Evolutionary conservation across 2,113 vertebrate genomes (phyloP).

Genomic region (Lepisosteus osseus): DNA sequence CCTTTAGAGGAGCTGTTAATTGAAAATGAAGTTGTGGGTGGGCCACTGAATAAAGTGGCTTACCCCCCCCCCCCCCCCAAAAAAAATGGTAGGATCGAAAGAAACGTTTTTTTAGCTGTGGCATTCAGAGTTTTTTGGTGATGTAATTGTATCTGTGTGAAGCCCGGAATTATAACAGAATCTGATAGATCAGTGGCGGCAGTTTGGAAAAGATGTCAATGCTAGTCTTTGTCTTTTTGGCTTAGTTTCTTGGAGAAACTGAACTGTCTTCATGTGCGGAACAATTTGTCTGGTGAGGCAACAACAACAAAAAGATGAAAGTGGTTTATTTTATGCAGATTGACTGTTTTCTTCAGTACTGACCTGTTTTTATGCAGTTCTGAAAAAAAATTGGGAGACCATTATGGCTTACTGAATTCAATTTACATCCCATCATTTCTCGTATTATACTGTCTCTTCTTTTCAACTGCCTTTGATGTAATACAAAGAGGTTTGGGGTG

Average conservation of each 20-base stretch:
- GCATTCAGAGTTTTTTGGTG: not conserved
- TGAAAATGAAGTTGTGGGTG: constrained; percentile 72
- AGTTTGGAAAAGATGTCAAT: not conserved
- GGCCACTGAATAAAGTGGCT: constrained; percentile 33
- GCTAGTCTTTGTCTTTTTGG: not conserved
- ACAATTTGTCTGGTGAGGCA: not conserved
- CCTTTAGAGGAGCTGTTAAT: constrained; percentile 68
- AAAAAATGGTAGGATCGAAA: not conserved
- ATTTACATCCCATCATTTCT: constrained; percentile 12
- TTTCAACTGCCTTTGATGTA: not conserved
- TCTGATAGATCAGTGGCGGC: not conserved
- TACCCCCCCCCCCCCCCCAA: not conserved
- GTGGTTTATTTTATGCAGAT: not conserved
- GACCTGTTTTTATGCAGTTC: not conserved
- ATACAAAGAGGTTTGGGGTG: not conserved
- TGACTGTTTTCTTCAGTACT: not conserved
- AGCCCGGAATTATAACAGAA: not conserved
- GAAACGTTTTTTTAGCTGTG: not conserved
- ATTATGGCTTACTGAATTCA: not conserved
- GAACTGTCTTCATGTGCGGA: not conserved
- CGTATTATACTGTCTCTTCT: not conserved
- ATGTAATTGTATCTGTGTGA: not conserved
- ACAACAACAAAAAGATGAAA: constrained; percentile 7
- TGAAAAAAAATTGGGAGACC: not conserved
- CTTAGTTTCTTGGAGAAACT: not conserved